These are phyloP conservation scores for Calosoma granatense DNA, from an alignment of 1,140 invertebrate species.

Conservation along the genomic window DNA sequence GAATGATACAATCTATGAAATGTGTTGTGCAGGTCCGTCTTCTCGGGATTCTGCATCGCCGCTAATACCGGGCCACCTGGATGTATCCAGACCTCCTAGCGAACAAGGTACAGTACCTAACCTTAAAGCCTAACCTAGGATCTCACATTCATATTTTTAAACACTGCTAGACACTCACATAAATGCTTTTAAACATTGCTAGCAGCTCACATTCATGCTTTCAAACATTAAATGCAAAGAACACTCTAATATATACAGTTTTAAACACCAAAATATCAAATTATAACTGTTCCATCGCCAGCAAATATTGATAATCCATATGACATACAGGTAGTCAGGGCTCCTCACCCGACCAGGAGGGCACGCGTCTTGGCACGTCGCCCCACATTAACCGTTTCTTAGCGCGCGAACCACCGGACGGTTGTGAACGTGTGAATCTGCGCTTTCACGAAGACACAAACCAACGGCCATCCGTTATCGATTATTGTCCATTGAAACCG, in stretches of 20 bases:
- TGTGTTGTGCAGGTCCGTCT: slow-evolving; percentile 36
- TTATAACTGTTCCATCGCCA: no score
- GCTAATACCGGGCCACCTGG: slow-evolving; percentile 40
- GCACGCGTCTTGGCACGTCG: slow-evolving; percentile 50
- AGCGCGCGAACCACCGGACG: slow-evolving; percentile 75
- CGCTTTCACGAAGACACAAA: slow-evolving; percentile 26
- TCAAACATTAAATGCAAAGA: no score
- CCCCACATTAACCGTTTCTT: slow-evolving; percentile 76
- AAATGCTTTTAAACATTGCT: no score
- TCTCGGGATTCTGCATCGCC: slow-evolving; percentile 48
- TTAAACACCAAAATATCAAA: no score
- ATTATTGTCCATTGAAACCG: slow-evolving; percentile 42
- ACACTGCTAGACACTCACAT: no score
- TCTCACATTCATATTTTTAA: no score
- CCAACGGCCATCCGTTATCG: slow-evolving; percentile 15
- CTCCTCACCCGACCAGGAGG: slow-evolving; percentile 47
- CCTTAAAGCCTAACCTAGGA: slow-evolving; percentile 35
- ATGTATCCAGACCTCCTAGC: slow-evolving; percentile 41
- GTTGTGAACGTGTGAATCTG: slow-evolving; percentile 71
- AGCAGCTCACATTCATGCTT: no score
- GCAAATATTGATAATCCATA: no score
- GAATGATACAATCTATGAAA: no score
- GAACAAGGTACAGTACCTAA: slow-evolving; percentile 44
- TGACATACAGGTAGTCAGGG: slow-evolving; percentile 41
- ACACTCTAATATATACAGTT: no score